phyloP scores from a whole-genome alignment of 2,888 invertebrate genomes.

The Lasius platythorax region DNA sequence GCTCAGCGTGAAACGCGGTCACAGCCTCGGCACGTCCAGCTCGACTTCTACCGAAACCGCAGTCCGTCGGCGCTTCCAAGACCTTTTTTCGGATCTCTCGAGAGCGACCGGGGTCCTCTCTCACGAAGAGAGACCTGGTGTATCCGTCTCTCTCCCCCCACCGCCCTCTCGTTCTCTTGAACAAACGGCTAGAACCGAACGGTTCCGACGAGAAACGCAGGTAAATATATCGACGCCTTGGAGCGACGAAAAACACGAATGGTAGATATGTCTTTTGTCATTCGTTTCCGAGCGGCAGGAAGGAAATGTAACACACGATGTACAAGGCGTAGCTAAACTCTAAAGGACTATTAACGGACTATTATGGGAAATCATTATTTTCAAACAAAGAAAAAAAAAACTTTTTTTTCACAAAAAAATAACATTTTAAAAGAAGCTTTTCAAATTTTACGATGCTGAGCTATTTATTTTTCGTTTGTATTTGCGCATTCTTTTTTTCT shows the following conservation, averaged over 20 bases:
- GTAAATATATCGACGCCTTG: slow-evolving; percentile 7
- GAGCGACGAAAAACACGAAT: neutral
- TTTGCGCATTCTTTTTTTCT: neutral
- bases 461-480: too few species aligned
- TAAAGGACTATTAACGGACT: neutral
- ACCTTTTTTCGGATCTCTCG: slow-evolving; percentile 58
- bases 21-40: slow-evolving; percentile 84
- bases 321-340: neutral
- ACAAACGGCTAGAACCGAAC: neutral
- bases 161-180: too few species aligned
- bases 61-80: slow-evolving; percentile 42
- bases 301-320: neutral
- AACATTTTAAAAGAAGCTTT: neutral
- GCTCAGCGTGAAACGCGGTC: slow-evolving; percentile 85
- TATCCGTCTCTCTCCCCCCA: too few species aligned
- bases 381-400: neutral
- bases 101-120: slow-evolving; percentile 17
- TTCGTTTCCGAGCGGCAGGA: neutral
- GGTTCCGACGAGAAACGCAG: neutral
- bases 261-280: neutral
- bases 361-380: neutral
- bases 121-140: neutral
- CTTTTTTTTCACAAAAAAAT: neutral
- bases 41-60: slow-evolving; percentile 58
- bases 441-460: neutral